Conservation (phyloP, 2,797 vertebrate species). For the Peromyscus eremicus region DNA sequence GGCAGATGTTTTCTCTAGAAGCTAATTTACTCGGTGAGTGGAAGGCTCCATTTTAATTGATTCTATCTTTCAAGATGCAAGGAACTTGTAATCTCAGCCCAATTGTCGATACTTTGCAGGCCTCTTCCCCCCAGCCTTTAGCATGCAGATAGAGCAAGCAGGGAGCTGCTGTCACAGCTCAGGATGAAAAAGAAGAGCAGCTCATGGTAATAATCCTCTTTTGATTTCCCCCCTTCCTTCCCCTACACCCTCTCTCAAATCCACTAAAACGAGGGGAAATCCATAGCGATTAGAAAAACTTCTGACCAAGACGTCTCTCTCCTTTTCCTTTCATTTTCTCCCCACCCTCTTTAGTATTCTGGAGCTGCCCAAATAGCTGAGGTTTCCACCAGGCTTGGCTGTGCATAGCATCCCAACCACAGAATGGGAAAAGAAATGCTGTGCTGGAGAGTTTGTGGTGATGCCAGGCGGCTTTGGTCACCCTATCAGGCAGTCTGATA, state of each 20-base stretch:
- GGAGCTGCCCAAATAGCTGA: constrained; percentile 81
- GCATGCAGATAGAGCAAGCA: constrained; percentile 33
- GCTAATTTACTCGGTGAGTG: constrained; percentile 68
- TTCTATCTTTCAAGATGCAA: constrained; percentile 78
- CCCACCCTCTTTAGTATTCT: constrained; percentile 77
- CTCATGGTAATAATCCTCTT: constrained; percentile 74
- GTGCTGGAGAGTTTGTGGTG: constrained; percentile 74
- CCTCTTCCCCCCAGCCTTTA: background rate
- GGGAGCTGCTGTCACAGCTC: constrained; percentile 54
- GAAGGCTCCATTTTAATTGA: constrained; percentile 83
- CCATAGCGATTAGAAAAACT: constrained; percentile 84
- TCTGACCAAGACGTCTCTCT: constrained; percentile 78
- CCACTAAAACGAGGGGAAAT: constrained; percentile 64
- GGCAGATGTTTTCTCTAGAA: constrained; percentile 38
- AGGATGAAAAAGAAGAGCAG: constrained; percentile 67
- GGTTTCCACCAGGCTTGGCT: constrained; percentile 83
- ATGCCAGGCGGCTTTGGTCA: constrained; percentile 78
- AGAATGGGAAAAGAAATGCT: constrained; percentile 73
- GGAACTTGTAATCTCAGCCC: constrained; percentile 71
- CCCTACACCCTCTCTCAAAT: constrained; percentile 69
- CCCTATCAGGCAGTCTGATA: constrained; percentile 66
- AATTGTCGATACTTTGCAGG: constrained; percentile 70
- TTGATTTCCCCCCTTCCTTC: constrained; percentile 64
- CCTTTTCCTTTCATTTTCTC: constrained; percentile 29
- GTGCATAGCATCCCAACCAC: constrained; percentile 85